A percentile compares a stretch with the other conserved stretches of the same genome.
Evolutionary conservation across 2,113 vertebrate genomes (phyloP).

Genomic region (Chlorodrepanis virens): DNA sequence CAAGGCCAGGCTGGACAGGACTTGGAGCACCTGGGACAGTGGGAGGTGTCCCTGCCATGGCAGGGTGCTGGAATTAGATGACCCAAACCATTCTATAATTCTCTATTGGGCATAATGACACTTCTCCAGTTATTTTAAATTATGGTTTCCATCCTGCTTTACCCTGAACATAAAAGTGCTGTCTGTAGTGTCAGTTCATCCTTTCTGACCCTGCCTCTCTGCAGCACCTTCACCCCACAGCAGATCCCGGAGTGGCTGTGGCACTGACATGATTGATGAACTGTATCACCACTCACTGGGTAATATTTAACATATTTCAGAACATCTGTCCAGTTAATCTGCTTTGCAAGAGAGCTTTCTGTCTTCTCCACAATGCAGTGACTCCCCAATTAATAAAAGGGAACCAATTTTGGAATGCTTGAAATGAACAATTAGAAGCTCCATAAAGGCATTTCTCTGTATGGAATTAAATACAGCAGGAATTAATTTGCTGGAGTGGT

Average conservation of each 20-base stretch:
- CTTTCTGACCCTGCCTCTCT: background rate
- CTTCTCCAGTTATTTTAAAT: background rate
- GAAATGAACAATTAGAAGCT: slow-evolving; percentile 28
- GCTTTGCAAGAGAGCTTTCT: background rate
- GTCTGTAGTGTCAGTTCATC: background rate
- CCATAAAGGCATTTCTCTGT: background rate
- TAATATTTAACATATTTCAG: slow-evolving; percentile 29
- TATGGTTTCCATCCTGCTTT: background rate
- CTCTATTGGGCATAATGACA: background rate
- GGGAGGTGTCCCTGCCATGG: accelerated
- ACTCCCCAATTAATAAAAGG: slow-evolving; percentile 27
- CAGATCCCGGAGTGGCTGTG: background rate
- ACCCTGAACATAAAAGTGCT: background rate
- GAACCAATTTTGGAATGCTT: slow-evolving; percentile 7
- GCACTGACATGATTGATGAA: background rate
- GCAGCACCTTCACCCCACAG: background rate
- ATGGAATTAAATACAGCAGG: background rate
- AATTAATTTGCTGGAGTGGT: slow-evolving; percentile 40
- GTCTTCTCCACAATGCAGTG: background rate
- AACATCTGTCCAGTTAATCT: slow-evolving; percentile 34
- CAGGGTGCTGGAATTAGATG: accelerated
- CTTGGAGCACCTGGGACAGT: background rate
- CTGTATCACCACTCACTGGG: background rate
- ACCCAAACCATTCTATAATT: background rate
- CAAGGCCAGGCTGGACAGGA: background rate